phyloP scores from a whole-genome alignment of 2,797 vertebrate species.

The Lagocephalus sceleratus region DNA sequence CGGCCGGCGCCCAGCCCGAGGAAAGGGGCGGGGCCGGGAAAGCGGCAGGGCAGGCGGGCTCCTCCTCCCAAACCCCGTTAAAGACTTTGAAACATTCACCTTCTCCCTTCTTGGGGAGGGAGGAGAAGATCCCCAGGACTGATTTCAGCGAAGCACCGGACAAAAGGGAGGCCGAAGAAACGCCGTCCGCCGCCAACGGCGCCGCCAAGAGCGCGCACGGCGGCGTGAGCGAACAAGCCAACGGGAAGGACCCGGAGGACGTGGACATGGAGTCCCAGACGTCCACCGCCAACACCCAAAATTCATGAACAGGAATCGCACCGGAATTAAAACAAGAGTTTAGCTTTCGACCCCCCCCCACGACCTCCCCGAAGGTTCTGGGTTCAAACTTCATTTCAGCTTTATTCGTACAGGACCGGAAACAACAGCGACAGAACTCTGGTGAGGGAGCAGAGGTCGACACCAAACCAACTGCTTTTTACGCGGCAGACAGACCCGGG shows the following conservation, averaged over 20 bases:
- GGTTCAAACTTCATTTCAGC: too few species aligned
- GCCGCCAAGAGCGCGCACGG: conserved; percentile 25
- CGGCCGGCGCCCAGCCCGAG: conserved; percentile 28
- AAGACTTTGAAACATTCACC: conserved; percentile 64
- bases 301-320: conserved; percentile 47
- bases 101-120: conserved; percentile 50
- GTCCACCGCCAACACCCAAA: conserved; percentile 23
- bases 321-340: conserved; percentile 35
- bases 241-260: conserved; percentile 55
- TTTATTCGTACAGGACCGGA: too few species aligned
- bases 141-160: conserved; percentile 57
- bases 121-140: conserved; percentile 74
- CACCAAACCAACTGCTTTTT: too few species aligned
- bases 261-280: conserved; percentile 55
- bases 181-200: conserved; percentile 10
- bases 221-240: conserved; percentile 38
- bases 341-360: neutral
- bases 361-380: too few species aligned
- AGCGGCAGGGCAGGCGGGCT: conserved; percentile 39
- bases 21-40: conserved; percentile 34
- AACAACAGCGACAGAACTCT: too few species aligned
- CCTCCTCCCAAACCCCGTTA: conserved; percentile 38
- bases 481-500: too few species aligned
- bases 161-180: conserved; percentile 38
- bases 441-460: too few species aligned